Base-by-base conservation (phyloP, 2,113 vertebrate species). In the Cyrtonyx montezumae region DNA sequence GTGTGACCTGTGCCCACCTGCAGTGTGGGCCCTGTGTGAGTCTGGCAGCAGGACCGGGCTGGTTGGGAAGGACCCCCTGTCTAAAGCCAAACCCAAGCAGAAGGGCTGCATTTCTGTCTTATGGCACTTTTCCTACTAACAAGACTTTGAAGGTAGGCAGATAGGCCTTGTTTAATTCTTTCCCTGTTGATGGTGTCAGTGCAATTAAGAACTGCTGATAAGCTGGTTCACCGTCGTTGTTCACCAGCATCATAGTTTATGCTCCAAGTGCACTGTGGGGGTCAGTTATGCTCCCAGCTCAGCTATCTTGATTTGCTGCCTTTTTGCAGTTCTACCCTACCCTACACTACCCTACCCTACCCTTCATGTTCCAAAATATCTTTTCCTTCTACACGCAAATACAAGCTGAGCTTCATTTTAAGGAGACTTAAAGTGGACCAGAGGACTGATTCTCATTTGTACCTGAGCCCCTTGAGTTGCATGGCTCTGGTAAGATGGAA, bases 401-500 rank as follows among this genome's bases (percentile, higher is more conserved):
- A 43, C 21, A 66, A 43, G n/a, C 62, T 88, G 37, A 87, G 80
- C 30, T 79, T 92, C 88, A 28, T 89, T 87, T 93, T 87, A 78
- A 83, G 75, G 34, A 69, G 32, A 30, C 34, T 84, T 91, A 65
- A 83, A 62, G 34, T 42, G 91, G 71, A 65, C 55, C 58, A 49
- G 26, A 46, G 70, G 53, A 19, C 68, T 75, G 92, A 86, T 84
- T 91, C 28, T 53, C 22, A 22, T 87, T 95, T 75, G 78, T 4
- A 10, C 55, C 67, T 51, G 59, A 62, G 70, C 75, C 63, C 84
- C 68, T 53, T 30, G 51, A 53, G 43, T 84, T 84, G 48, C 30
- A 8, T 46, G 62, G 79, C 18, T 84, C 68, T 43, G 51, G 43
- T 83, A 30, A 49, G 36, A 51, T 10, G 46, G 12, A 28, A 43